Conservation (phyloP, 2,888 invertebrate species). For the Lochmaea crataegi region DNA sequence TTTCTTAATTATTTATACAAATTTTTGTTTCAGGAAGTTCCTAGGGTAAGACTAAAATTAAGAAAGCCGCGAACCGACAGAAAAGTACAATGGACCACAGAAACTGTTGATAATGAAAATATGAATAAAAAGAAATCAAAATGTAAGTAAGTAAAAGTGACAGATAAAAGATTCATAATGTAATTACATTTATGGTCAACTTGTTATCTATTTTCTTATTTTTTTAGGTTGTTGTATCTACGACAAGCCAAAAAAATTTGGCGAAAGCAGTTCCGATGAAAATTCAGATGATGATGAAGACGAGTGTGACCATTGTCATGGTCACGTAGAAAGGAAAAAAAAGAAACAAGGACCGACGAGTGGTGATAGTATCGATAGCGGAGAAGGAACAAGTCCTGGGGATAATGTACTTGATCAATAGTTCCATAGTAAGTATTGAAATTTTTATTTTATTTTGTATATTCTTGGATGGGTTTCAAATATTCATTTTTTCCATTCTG, state of each 20-base stretch:
- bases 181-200: background rate
- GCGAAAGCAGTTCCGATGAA: constrained; percentile 87
- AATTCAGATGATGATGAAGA: constrained; percentile 73
- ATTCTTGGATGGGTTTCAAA: too few species aligned
- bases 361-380: constrained; percentile 33
- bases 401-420: constrained; percentile 31
- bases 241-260: constrained; percentile 88
- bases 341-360: constrained; percentile 36
- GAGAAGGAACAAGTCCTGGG: constrained; percentile 24
- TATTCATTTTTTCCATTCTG: too few species aligned
- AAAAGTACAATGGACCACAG: constrained; percentile 90
- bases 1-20: background rate
- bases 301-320: constrained; percentile 89
- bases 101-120: constrained; percentile 94
- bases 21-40: constrained; percentile 61
- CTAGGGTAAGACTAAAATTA: constrained; percentile 74
- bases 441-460: too few species aligned
- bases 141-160: constrained; percentile 72
- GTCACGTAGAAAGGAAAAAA: constrained; percentile 77
- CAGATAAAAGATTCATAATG: background rate
- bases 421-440: too few species aligned
- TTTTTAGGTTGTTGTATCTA: constrained; percentile 84
- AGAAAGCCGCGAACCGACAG: constrained; percentile 77
- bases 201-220: background rate
- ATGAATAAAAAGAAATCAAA: constrained; percentile 97